Percentiles rank a stretch among this genome's conserved stretches.
Conservation (phyloP, 2,888 invertebrate species). For the Drosophila kuntzei region DNA sequence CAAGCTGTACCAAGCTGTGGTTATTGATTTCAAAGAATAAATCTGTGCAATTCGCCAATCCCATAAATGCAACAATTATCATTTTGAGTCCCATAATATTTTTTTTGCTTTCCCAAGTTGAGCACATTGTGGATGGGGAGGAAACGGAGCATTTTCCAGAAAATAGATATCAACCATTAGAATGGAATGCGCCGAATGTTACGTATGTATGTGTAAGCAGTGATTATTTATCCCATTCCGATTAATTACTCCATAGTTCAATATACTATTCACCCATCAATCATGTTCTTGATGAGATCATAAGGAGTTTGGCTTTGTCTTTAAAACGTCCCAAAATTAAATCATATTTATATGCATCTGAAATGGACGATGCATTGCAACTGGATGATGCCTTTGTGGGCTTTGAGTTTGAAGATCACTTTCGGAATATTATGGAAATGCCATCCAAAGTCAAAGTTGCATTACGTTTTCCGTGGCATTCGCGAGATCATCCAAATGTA, state of each 20-base stretch:
- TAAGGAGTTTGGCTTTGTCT: neutral
- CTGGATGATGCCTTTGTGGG: conserved; percentile 39
- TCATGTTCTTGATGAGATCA: neutral
- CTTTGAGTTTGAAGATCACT: conserved; percentile 50
- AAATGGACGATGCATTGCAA: conserved; percentile 15
- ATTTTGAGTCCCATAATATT: conserved; percentile 26
- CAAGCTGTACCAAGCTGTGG: conserved; percentile 12
- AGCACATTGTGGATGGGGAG: neutral
- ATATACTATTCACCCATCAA: conserved; percentile 46
- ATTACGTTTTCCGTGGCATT: conserved; percentile 49
- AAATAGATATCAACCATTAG: neutral
- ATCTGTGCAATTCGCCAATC: conserved; percentile 32
- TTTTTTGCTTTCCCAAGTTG: conserved; percentile 25
- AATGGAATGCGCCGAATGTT: neutral
- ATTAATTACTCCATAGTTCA: conserved; percentile 16
- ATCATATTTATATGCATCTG: conserved; percentile 6
- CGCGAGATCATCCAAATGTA: neutral
- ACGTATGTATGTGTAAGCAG: conserved; percentile 37
- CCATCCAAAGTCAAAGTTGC: conserved; percentile 32
- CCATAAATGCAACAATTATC: conserved; percentile 12
- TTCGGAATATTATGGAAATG: conserved; percentile 8
- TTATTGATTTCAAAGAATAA: conserved; percentile 40
- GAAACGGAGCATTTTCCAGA: neutral
- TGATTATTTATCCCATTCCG: neutral
- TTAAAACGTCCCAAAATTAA: neutral